Percentiles rank a stretch among this genome's conserved stretches.
Evolutionary conservation across 2,888 invertebrate genomes (phyloP).

Genomic region (Synanthedon myopaeformis): DNA sequence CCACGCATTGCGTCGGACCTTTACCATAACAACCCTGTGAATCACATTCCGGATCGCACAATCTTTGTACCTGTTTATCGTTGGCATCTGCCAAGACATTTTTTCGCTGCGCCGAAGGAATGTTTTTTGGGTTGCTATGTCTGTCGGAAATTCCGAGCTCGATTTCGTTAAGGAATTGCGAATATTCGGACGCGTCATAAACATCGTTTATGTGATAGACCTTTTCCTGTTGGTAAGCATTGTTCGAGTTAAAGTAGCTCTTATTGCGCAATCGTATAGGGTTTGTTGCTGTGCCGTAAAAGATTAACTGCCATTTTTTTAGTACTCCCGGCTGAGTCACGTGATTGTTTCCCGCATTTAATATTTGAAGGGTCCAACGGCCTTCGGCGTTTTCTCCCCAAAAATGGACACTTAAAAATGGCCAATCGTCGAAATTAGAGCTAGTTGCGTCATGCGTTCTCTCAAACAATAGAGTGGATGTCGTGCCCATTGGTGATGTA

Average conservation of each 20-base stretch:
- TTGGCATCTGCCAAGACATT: constrained; percentile 73
- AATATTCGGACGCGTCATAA: constrained; percentile 71
- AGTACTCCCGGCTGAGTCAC: constrained; percentile 88
- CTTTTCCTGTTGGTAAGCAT: constrained; percentile 56
- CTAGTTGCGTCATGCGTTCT: constrained; percentile 90
- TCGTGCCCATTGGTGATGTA: constrained; percentile 94
- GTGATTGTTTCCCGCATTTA: constrained; percentile 79
- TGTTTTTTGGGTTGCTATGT: constrained; percentile 76
- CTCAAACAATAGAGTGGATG: constrained; percentile 92
- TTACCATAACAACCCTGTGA: constrained; percentile 86
- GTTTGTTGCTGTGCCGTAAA: constrained; percentile 92
- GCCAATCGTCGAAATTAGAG: constrained; percentile 98
- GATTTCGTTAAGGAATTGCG: constrained; percentile 64
- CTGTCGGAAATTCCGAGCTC: constrained; percentile 70
- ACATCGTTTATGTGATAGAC: constrained; percentile 75
- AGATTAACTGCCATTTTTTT: constrained; percentile 95
- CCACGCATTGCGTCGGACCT: constrained; percentile 85
- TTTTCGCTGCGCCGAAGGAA: constrained; percentile 71
- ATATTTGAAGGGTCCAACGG: constrained; percentile 86
- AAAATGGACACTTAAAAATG: constrained; percentile 97
- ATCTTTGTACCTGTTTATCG: constrained; percentile 73
- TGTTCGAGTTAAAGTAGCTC: constrained; percentile 59
- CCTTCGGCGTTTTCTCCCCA: constrained; percentile 96
- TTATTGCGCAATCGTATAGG: constrained; percentile 80
- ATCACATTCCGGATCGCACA: constrained; percentile 85